phyloP scores from a whole-genome alignment of 2,113 vertebrate genomes.

The Antechinus stuartii region DNA sequence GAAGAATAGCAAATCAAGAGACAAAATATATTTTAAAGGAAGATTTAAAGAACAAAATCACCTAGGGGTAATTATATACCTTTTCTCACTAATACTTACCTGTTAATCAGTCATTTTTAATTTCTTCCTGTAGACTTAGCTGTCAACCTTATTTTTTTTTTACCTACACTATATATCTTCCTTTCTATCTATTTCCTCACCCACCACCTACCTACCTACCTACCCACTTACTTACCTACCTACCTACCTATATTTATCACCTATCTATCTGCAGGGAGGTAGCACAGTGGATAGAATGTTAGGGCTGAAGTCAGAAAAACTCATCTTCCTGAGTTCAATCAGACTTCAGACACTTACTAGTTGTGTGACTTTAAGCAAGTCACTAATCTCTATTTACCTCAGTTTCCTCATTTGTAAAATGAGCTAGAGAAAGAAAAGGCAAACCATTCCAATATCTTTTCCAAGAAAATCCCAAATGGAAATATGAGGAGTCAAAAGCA shows the following conservation, averaged over 20 bases:
- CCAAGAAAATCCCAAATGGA: background rate
- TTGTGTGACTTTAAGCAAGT: background rate
- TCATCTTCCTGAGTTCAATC: conserved; percentile 5
- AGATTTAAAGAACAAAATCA: conserved; percentile 18
- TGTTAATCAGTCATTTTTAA: background rate
- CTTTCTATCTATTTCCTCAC: too few relatives aligned
- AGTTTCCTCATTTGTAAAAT: background rate
- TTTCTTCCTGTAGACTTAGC: background rate
- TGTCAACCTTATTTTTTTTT: background rate
- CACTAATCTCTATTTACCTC: background rate
- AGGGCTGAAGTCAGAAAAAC: background rate
- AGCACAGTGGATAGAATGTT: background rate
- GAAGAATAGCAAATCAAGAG: background rate
- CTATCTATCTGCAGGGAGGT: background rate
- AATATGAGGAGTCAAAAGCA: background rate
- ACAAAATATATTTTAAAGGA: background rate
- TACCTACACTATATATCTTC: too few relatives aligned
- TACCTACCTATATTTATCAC: too few relatives aligned
- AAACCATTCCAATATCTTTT: background rate
- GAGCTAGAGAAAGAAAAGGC: background rate
- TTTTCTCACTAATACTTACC: conserved; percentile 22
- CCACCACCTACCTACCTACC: too few relatives aligned
- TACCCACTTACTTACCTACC: too few relatives aligned
- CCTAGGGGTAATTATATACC: background rate
- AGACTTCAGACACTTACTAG: background rate